Evolutionary conservation across 2,113 vertebrate species (phyloP), one percentile per base, ranked within the genome.

Genomic region (Taurulus bubalis): DNA sequence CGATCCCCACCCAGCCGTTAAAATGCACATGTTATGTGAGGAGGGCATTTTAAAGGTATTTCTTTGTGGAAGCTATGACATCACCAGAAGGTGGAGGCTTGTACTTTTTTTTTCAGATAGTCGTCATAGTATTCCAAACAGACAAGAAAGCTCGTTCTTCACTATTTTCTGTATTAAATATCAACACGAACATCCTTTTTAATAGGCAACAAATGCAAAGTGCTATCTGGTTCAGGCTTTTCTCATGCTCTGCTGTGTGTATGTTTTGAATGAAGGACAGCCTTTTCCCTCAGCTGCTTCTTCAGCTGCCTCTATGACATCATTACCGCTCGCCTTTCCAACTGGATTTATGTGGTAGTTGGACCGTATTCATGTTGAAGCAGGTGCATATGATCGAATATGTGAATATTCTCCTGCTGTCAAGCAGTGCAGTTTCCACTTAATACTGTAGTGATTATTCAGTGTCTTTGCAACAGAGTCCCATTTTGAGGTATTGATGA

Each of bases 1-100:
- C 78, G 28, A 64, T 88, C 80, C 79, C 42, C 83, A 66, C 66
- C 79, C 87, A 69, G 53, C 58, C 55, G 30, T 74, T 66, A 60
- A 77, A 83, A 80, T 60, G 78, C 86, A 84, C 75, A 40, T 42
- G 72, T 51, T 36, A 63, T 75, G 78, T 55, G 64, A 75, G 59
- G 28, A 66, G 34, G 67, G 68, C 76, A 62, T 79, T 30, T n/a
- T 71, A 32, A 47, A 65, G 56, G 72, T 68, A 51, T 80, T 84
- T 71, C 53, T 10, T 45, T 75, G 42, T 75, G 65, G 32, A 74
- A 70, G 64, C 28, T 32, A 26, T 89, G 85, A 77, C 69, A 82
- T 91, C 87, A 90, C 77, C 74, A 34, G 62, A 63, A 42, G 36
- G 47, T 12, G 34, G 38, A 53, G 34, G 63, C 62, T 60, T 73